Conservation (phyloP, 2,888 invertebrate genomes). For the Eupeodes latifasciatus region DNA sequence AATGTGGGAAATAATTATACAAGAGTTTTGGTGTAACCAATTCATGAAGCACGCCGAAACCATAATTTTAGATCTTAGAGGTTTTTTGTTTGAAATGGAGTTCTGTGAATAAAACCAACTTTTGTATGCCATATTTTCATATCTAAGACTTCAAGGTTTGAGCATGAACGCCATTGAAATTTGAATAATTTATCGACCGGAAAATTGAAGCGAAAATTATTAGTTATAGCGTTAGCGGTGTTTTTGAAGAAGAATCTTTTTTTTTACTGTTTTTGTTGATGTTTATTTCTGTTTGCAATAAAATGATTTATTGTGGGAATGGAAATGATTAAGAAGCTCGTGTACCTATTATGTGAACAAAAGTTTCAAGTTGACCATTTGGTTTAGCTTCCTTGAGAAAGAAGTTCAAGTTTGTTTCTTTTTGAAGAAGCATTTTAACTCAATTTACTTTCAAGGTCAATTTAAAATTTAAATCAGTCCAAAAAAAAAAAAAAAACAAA, state of each 20-base stretch:
- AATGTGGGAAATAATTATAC: conserved; percentile 57
- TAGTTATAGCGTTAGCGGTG: neutral
- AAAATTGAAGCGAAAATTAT: conserved; percentile 54
- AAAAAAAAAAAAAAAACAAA: too few relatives aligned
- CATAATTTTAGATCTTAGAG: conserved; percentile 1
- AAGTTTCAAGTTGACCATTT: neutral
- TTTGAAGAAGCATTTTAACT: too few relatives aligned
- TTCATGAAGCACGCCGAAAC: conserved; percentile 53
- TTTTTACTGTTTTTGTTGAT: too few relatives aligned
- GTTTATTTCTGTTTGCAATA: neutral
- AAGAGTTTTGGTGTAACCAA: conserved; percentile 25
- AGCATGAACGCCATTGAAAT: conserved; percentile 40
- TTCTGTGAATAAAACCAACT: conserved; percentile 35
- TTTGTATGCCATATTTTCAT: conserved; percentile 37
- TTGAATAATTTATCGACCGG: conserved; percentile 71
- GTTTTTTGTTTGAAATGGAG: conserved; percentile 3
- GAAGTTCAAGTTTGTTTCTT: neutral
- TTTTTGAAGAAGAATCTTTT: conserved; percentile 10
- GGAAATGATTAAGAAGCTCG: neutral
- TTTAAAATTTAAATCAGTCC: too few relatives aligned
- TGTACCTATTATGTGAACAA: neutral
- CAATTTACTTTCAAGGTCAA: too few relatives aligned
- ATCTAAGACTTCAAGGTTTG: conserved; percentile 55
- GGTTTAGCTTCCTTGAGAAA: conserved; percentile 7
- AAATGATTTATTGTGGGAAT: conserved; percentile 27